Conservation (phyloP, 1,140 invertebrate species). For the Drosophila auraria region DNA sequence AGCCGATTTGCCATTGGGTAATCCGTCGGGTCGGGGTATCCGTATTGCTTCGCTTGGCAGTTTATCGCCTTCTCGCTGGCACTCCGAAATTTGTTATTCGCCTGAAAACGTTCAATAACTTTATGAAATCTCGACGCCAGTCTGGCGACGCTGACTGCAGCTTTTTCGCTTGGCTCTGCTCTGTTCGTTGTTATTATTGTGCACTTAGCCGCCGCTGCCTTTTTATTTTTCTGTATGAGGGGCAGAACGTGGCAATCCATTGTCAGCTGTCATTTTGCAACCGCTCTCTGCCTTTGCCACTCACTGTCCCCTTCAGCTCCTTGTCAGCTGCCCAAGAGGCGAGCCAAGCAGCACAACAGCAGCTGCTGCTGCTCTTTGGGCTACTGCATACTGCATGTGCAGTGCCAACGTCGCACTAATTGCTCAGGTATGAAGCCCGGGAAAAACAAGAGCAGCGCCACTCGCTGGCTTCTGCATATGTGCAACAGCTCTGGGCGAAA, state of each 20-base stretch:
- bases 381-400: conserved; percentile 54
- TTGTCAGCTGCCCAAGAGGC: conserved; percentile 53
- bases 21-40: not conserved
- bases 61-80: conserved; percentile 43
- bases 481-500: conserved; percentile 8
- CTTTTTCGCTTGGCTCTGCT: conserved; percentile 19
- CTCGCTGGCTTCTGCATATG: conserved; percentile 6
- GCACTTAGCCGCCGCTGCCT: conserved; percentile 30
- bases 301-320: conserved; percentile 15
- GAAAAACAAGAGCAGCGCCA: conserved; percentile 57
- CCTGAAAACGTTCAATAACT: conserved; percentile 58
- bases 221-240: conserved; percentile 16
- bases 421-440: conserved; percentile 73
- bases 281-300: conserved; percentile 10
- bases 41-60: conserved; percentile 41
- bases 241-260: conserved; percentile 40
- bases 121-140: conserved; percentile 54
- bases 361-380: conserved; percentile 15
- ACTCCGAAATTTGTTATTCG: conserved; percentile 48
- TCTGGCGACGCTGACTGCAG: conserved; percentile 69
- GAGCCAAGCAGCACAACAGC: conserved; percentile 16
- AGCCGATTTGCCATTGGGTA: conserved; percentile 17
- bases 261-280: conserved; percentile 68
- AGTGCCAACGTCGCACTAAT: conserved; percentile 66
- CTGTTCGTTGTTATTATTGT: conserved; percentile 43